Base-by-base conservation (phyloP, 1,140 invertebrate species). In the Scaptomyza montana region DNA sequence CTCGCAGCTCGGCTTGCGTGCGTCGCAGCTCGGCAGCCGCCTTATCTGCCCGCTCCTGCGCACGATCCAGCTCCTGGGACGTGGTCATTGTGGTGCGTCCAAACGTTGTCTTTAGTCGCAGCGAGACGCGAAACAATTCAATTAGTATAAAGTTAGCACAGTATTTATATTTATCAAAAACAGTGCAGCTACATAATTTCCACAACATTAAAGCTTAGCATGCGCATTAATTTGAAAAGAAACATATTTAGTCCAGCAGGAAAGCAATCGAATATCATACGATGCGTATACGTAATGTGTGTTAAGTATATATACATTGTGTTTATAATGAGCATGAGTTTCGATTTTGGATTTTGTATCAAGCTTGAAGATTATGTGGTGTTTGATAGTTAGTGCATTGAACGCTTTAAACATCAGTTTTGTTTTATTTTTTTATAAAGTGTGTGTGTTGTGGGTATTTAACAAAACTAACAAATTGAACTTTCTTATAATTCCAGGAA, bases 31-130 rank as follows among this genome's bases (percentile, higher is more conserved):
- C 98, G 39, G 95, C 94, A 7, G 96, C 93, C 0, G 95, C 93
- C 75, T 98, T 98, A 80, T 98, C 97, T 41, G 97, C 95, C 56
- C 96, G 95, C 91, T 98, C 97, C 93, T 98, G 96, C 62, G 97
- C 94, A 51, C 96, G 93, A 75, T 97, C 96, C 67, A 97, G 93
- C 84, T 97, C 96, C 92, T 96, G 95, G 33, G 94, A 95, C 33
- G 95, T 95, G 71, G 94, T 95, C 67, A 96, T 91, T 5, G 95
- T 95, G 77, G 94, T 96, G 76, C 96, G 94, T 47, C 96, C 96
- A 80, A 97, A 97, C 21, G 95, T 94, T 9, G 95, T 95, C 92
- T 97, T 76, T 57, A 21, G 28, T 45, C 16, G 13, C 9, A 30
- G 54, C 39, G 70, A 77, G 68, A 80, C 65, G 77, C 25, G 45